Evolutionary conservation across 1,140 invertebrate species (phyloP), one percentile per base, ranked within the genome.

Genomic region (Patella vulgata): DNA sequence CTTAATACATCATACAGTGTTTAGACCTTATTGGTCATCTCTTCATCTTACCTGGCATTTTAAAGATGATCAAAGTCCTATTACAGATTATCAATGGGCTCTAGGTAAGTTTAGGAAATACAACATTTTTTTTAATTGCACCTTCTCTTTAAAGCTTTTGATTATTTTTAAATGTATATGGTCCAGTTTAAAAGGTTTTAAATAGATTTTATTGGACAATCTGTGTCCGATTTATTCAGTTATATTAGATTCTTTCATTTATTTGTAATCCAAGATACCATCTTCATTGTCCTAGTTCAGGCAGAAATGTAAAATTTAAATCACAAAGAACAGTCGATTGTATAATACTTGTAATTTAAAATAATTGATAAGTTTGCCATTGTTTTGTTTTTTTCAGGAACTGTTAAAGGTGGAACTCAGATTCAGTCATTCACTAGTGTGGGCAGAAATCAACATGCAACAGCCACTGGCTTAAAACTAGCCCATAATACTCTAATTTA

Each of bases 71-170:
- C 58, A 66, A 3, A 63, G 63, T 59, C 60, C 59, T 3, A 73
- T 75, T 25, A 54, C 52, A 6, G 66, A 73, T 17, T 75, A 71
- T 47, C 56, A 39, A 43, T 75, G 71, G 71, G 74, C 74, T 5
- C 63, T 76, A 43, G 74, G 74, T 74, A 66, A 40, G 53, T 55
- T 25, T 30, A 19, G 8, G 0, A 9, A 39, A 6, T 50, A n/a
- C n/a, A n/a, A n/a, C n/a, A n/a, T n/a, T n/a, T n/a, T n/a, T n/a
- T n/a, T n/a, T n/a, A n/a, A n/a, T n/a, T n/a, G n/a, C n/a, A n/a
- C n/a, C n/a, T n/a, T n/a, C n/a, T n/a, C n/a, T n/a, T n/a, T n/a
- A n/a, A n/a, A n/a, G n/a, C n/a, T n/a, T n/a, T n/a, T n/a, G n/a
- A n/a, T n/a, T n/a, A n/a, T n/a, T n/a, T n/a, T n/a, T n/a, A n/a